phyloP scores from a whole-genome alignment of 2,888 invertebrate genomes.

The Cataglyphis rosenhaueri region DNA sequence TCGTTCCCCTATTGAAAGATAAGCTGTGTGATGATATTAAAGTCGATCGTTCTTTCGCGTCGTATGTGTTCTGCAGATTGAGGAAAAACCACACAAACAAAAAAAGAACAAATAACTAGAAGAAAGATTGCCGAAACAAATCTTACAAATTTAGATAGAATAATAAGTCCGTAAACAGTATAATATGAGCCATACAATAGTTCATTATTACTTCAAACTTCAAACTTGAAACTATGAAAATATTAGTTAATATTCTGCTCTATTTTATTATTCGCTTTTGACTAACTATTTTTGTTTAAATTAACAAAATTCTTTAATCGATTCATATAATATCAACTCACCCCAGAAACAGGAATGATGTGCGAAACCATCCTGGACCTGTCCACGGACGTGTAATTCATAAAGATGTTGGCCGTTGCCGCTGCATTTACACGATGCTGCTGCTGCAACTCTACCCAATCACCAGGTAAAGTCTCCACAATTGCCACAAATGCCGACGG shows the following conservation, averaged over 20 bases:
- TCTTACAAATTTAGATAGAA: neutral
- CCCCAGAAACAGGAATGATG: constrained; percentile 79
- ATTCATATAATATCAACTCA: constrained; percentile 67
- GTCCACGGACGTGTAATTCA: constrained; percentile 78
- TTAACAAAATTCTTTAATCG: neutral
- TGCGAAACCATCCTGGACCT: constrained; percentile 81
- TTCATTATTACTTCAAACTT: neutral
- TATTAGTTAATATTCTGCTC: neutral
- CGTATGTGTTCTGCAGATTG: neutral
- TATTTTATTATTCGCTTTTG: neutral
- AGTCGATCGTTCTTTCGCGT: constrained; percentile 28
- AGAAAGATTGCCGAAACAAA: constrained; percentile 11
- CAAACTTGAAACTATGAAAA: neutral
- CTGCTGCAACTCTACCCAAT: constrained; percentile 73
- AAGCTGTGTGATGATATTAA: constrained; percentile 56
- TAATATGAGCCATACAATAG: neutral
- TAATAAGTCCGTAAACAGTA: neutral
- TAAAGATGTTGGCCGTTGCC: constrained; percentile 75
- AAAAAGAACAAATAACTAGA: neutral
- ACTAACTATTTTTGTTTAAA: neutral
- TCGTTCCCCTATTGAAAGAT: constrained; percentile 68
- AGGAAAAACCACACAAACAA: neutral
- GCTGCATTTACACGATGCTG: constrained; percentile 78
- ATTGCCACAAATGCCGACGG: constrained; percentile 55
- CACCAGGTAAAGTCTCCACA: constrained; percentile 75